Percentiles rank a stretch among this genome's conserved stretches.
Evolutionary conservation across 2,888 invertebrate species (phyloP).

Genomic region (Nomada fucata): DNA sequence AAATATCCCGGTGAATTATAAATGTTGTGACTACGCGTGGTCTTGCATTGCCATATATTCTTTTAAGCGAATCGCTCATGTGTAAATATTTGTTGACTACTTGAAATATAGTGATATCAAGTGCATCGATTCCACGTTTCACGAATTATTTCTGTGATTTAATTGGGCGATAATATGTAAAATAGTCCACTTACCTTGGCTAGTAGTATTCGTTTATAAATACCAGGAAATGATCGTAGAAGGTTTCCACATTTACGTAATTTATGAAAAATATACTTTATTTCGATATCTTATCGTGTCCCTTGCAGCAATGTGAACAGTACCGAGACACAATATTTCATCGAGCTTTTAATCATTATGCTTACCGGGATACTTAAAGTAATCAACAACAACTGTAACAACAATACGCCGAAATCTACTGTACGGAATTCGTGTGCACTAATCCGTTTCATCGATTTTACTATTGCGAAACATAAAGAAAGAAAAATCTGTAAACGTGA

Average conservation of each 20-base stretch:
- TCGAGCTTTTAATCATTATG: constrained; percentile 56
- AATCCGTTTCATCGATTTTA: constrained; percentile 41
- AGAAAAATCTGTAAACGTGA: constrained; percentile 33
- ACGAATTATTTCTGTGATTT: background rate
- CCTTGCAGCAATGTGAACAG: constrained; percentile 8
- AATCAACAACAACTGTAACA: constrained; percentile 81
- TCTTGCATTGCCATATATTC: background rate
- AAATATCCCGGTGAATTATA: background rate
- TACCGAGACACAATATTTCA: constrained; percentile 42
- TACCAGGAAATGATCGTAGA: constrained; percentile 22
- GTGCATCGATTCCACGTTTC: background rate
- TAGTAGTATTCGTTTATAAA: background rate
- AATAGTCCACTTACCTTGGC: constrained; percentile 24
- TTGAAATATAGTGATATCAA: constrained; percentile 14
- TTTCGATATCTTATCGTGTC: constrained; percentile 53
- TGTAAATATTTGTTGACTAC: background rate
- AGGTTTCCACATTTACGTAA: constrained; percentile 31
- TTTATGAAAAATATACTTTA: constrained; percentile 71
- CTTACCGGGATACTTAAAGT: constrained; percentile 77
- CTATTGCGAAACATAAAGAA: constrained; percentile 19
- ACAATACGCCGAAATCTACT: constrained; percentile 77
- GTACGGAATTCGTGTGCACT: constrained; percentile 55
- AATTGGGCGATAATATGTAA: background rate
- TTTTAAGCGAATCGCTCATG: background rate
- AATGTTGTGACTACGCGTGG: background rate